Conservation (phyloP, 92 coral and sea anemone genomes). For the Phenganax stokvisi region DNA sequence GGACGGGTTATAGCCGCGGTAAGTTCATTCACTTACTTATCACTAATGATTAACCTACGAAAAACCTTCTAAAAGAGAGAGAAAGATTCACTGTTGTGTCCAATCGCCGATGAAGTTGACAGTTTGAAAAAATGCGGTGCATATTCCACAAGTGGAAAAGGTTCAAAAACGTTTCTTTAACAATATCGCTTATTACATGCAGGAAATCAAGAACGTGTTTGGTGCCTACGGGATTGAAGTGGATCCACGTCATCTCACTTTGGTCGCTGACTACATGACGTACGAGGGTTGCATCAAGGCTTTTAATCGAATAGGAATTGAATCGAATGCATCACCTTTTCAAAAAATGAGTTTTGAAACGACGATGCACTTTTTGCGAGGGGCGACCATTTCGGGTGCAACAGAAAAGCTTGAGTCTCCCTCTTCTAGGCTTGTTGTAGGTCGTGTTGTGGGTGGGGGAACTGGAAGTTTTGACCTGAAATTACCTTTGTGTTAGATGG, state of each 20-base stretch:
- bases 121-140: too few relatives aligned
- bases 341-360: conserved; percentile 99
- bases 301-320: conserved; percentile 87
- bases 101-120: too few relatives aligned
- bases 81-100: not conserved
- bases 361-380: conserved; percentile 88
- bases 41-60: not conserved
- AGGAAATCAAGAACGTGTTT: conserved; percentile 93
- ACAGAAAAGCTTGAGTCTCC: conserved; percentile 77
- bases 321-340: conserved; percentile 92
- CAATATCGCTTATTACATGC: conserved; percentile 40
- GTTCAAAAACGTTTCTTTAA: not conserved
- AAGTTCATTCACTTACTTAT: not conserved
- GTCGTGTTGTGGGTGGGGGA: conserved; percentile 81
- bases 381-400: conserved; percentile 85
- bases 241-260: conserved; percentile 81
- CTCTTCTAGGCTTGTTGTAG: conserved; percentile 90
- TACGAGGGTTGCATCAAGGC: conserved; percentile 94
- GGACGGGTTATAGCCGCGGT: conserved; percentile 79
- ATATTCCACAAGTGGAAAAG: not conserved
- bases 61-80: not conserved
- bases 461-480: conserved; percentile 88
- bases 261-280: conserved; percentile 96
- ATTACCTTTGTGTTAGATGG: conserved; percentile 57
- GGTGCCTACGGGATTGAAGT: conserved; percentile 87